Percentiles rank a stretch among this genome's conserved stretches.
Evolutionary conservation across 2,888 invertebrate species (phyloP).

Genomic region (Andricus curvator): DNA sequence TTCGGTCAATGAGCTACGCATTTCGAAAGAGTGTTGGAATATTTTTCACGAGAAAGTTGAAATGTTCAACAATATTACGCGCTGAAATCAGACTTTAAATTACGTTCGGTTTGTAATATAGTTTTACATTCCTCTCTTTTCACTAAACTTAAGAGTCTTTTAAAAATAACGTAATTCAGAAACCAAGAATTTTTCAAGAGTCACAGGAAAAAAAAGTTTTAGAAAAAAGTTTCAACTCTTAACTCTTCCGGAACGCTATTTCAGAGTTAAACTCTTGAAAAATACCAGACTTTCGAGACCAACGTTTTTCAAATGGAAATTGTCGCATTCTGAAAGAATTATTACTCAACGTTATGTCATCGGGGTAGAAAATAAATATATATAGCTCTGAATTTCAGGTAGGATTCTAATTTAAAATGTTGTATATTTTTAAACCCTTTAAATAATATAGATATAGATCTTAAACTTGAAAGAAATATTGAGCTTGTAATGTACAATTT

Average conservation of each 20-base stretch:
- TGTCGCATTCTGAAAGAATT: neutral
- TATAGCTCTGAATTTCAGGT: too few relatives aligned
- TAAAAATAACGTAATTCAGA: neutral
- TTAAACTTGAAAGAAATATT: too few relatives aligned
- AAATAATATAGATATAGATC: too few relatives aligned
- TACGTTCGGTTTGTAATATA: neutral
- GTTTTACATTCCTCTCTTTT: neutral
- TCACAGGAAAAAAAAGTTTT: neutral
- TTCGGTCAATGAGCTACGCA: conserved; percentile 1
- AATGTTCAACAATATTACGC: neutral
- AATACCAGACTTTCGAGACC: neutral
- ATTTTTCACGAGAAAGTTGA: neutral
- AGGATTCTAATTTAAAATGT: too few relatives aligned
- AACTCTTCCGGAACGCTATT: neutral
- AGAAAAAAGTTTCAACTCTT: neutral
- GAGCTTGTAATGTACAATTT: too few relatives aligned
- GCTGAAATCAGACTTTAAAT: neutral
- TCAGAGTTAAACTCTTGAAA: neutral
- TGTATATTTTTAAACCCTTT: too few relatives aligned
- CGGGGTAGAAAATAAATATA: too few relatives aligned
- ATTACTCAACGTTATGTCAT: neutral
- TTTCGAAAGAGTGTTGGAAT: neutral
- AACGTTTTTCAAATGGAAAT: neutral
- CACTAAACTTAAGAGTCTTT: neutral
- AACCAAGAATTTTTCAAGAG: neutral